phyloP scores from a whole-genome alignment of 2,888 invertebrate species.

The Azorinus chamasolen region DNA sequence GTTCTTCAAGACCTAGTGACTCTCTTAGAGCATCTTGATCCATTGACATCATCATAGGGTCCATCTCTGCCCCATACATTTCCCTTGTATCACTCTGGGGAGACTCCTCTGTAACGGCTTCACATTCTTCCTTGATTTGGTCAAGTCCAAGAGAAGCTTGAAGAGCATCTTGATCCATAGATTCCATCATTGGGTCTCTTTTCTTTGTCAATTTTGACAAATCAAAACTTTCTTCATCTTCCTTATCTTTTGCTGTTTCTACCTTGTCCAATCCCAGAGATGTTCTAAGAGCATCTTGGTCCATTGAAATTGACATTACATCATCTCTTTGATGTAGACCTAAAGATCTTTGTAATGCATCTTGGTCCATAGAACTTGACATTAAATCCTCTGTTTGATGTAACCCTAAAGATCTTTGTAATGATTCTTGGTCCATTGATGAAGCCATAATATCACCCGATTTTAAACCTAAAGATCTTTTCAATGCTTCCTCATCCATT shows the following conservation, averaged over 20 bases:
- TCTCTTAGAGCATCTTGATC: conserved; percentile 55
- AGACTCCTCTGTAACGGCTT: conserved; percentile 1
- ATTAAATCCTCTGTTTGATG: conserved; percentile 37
- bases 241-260: conserved; percentile 6
- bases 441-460: conserved; percentile 35
- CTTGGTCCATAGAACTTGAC: conserved; percentile 55
- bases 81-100: not conserved
- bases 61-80: conserved; percentile 10
- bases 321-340: conserved; percentile 29
- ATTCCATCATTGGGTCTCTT: conserved; percentile 49
- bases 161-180: conserved; percentile 58
- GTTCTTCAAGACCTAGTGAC: conserved; percentile 49
- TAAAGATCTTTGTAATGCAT: conserved; percentile 47
- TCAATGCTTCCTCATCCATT: conserved; percentile 54
- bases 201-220: not conserved
- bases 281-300: conserved; percentile 51
- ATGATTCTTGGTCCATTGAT: conserved; percentile 46
- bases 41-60: conserved; percentile 62
- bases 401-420: conserved; percentile 40
- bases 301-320: conserved; percentile 51
- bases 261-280: conserved; percentile 36
- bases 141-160: conserved; percentile 28
- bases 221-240: too few species aligned
- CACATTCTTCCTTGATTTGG: conserved; percentile 18
- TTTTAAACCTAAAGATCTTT: conserved; percentile 39